Conservation (phyloP, 2,888 invertebrate species). For the Ethmia dodecea region DNA sequence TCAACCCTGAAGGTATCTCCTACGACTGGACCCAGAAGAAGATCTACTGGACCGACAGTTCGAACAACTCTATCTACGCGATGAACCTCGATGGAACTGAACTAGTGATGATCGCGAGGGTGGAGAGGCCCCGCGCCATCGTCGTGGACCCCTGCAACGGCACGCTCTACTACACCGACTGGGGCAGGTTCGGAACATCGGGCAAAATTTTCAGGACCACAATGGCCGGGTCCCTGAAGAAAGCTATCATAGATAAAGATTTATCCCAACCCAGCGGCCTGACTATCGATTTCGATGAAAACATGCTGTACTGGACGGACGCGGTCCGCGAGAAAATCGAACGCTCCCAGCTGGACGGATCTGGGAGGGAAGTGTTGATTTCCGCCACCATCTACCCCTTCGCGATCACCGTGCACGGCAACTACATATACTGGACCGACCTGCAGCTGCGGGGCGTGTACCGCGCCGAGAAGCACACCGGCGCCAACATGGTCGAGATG, state of each 20-base stretch:
- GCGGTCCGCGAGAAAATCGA: slow-evolving; percentile 97
- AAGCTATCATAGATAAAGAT: slow-evolving; percentile 92
- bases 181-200: slow-evolving; percentile 94
- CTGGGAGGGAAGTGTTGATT: slow-evolving; percentile 88
- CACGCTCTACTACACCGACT: slow-evolving; percentile 96
- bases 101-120: slow-evolving; percentile 93
- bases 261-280: slow-evolving; percentile 97
- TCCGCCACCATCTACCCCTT: slow-evolving; percentile 97
- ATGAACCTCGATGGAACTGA: slow-evolving; percentile 94
- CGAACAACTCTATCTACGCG: slow-evolving; percentile 95
- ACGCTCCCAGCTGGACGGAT: slow-evolving; percentile 91
- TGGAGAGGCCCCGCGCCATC: slow-evolving; percentile 95
- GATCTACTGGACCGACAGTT: slow-evolving; percentile 98
- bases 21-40: slow-evolving; percentile 99
- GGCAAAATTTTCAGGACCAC: slow-evolving; percentile 97
- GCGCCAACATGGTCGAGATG: slow-evolving; percentile 95
- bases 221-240: slow-evolving; percentile 96
- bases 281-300: slow-evolving; percentile 96
- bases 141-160: slow-evolving; percentile 98
- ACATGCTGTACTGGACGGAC: slow-evolving; percentile 97
- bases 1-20: slow-evolving; percentile 95
- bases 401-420: slow-evolving; percentile 92
- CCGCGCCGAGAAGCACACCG: slow-evolving; percentile 97
- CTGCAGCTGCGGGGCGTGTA: slow-evolving; percentile 95
- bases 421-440: slow-evolving; percentile 98